A percentile compares a stretch with the other conserved stretches of the same genome.
These are phyloP conservation scores for Aplodontia rufa DNA, from an alignment of 2,113 vertebrate genomes.

Conservation along the genomic window DNA sequence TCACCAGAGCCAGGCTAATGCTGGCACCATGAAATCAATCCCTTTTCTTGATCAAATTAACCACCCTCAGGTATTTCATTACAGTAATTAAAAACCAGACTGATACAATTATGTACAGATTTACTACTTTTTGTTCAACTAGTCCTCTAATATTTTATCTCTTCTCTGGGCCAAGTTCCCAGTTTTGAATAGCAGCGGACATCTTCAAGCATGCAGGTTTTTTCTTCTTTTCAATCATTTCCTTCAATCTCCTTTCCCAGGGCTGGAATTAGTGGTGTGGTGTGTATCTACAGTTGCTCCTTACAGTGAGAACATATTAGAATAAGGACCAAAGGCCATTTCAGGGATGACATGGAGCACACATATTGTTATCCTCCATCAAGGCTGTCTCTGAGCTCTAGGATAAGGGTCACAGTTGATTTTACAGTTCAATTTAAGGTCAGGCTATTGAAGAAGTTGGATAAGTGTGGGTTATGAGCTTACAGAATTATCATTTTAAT, in stretches of 20 bases:
- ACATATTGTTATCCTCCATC: not conserved
- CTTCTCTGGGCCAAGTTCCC: not conserved
- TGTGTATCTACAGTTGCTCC: not conserved
- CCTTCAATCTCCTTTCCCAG: slow-evolving; percentile 6
- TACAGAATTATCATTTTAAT: not conserved
- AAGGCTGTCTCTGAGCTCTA: not conserved
- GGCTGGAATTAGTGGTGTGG: not conserved
- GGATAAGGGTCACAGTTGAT: not conserved
- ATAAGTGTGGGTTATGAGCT: not conserved
- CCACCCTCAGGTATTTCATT: not conserved
- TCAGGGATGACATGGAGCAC: not conserved
- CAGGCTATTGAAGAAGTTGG: slow-evolving; percentile 40
- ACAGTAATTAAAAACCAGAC: not conserved
- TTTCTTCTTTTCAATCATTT: slow-evolving; percentile 14
- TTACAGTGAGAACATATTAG: not conserved
- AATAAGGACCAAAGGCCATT: not conserved
- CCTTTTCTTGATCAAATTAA: not conserved
- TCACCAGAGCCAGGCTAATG: not conserved
- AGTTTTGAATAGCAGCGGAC: not conserved
- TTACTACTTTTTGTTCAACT: not conserved
- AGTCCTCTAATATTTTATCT: not conserved
- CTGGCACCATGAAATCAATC: not conserved
- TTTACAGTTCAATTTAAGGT: slow-evolving; percentile 43
- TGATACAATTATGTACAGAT: not conserved
- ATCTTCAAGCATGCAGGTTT: not conserved